Conservation (phyloP, 1,140 invertebrate genomes). For the Argopecten irradians region DNA sequence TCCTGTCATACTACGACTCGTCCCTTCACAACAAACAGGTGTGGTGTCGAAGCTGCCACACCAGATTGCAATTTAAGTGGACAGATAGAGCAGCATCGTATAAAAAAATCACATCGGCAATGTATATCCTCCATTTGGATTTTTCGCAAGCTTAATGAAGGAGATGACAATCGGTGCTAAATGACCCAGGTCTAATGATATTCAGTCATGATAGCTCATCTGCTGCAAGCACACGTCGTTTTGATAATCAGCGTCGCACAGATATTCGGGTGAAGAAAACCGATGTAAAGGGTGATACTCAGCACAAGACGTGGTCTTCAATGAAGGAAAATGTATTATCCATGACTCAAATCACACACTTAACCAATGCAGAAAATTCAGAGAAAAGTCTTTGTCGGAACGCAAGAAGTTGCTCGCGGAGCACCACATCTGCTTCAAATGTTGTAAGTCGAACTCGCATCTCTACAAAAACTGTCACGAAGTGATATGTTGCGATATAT, state of each 20-base stretch:
- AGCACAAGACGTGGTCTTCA: not conserved
- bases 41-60: not conserved
- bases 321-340: constrained; percentile 10
- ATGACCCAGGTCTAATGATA: not conserved
- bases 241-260: not conserved
- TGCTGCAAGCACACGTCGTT: not conserved
- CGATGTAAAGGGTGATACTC: not conserved
- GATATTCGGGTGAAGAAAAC: constrained; percentile 4
- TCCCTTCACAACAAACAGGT: not conserved
- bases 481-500: not conserved
- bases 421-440: not conserved
- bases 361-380: constrained; percentile 32
- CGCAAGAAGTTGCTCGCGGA: not conserved
- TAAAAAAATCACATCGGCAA: not conserved
- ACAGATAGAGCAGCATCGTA: not conserved
- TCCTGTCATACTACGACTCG: constrained; percentile 3
- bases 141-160: not conserved
- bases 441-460: not conserved
- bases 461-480: not conserved
- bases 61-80: constrained; percentile 19
- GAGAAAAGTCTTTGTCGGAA: not conserved
- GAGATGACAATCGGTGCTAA: not conserved
- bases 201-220: not conserved
- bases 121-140: not conserved
- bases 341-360: constrained; percentile 26